A percentile compares a stretch with the other conserved stretches of the same genome.
Evolutionary conservation across 1,140 invertebrate species (phyloP).

Genomic region (Drosophila miranda): DNA sequence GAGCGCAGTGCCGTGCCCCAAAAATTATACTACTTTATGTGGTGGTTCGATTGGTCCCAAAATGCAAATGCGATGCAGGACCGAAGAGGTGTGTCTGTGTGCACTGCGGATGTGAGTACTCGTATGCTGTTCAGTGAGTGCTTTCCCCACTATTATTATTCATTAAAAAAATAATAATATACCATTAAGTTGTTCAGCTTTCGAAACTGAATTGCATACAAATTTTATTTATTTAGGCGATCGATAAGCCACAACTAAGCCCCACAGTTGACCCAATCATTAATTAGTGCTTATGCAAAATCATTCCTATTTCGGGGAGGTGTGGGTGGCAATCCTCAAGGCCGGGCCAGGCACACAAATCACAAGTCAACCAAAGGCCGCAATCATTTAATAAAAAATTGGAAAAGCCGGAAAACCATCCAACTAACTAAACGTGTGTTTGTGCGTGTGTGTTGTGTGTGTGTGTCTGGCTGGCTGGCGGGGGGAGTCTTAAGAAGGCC

Average conservation of each 20-base stretch:
- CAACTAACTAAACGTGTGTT: conserved; percentile 4
- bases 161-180: not conserved
- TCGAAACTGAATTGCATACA: not conserved
- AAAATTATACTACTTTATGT: conserved; percentile 39
- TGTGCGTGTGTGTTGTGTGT: conserved; percentile 8
- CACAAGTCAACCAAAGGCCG: conserved; percentile 59
- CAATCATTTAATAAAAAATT: conserved; percentile 46
- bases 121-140: conserved; percentile 13
- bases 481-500: not conserved
- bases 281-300: conserved; percentile 49
- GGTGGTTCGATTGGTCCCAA: conserved; percentile 18
- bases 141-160: not conserved
- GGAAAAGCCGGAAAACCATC: conserved; percentile 4
- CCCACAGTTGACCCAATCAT: conserved; percentile 15
- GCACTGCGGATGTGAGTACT: conserved; percentile 1
- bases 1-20: not conserved
- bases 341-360: conserved; percentile 42
- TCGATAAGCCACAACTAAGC: conserved; percentile 4
- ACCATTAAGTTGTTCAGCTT: too few species aligned
- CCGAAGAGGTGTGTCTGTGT: conserved; percentile 13
- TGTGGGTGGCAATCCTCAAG: conserved; percentile 10
- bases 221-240: not conserved
- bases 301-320: conserved; percentile 24
- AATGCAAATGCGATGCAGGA: conserved; percentile 54
- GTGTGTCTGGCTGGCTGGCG: conserved; percentile 1